Evolutionary conservation across 2,888 invertebrate species (phyloP).

Genomic region (Selenia dentaria): DNA sequence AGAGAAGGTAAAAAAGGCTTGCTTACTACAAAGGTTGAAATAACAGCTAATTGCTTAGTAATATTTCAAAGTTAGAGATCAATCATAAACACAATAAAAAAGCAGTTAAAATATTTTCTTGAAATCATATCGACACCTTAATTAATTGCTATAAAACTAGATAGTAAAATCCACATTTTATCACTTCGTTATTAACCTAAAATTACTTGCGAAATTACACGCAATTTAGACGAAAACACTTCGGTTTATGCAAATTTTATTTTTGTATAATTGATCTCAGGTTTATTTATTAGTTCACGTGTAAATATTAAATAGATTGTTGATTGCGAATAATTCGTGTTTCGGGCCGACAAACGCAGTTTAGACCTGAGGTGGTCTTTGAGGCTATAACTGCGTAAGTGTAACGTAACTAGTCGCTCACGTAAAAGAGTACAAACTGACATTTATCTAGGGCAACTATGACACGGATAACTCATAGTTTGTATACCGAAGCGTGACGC

Average conservation of each 20-base stretch:
- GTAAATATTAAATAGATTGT: conserved; percentile 48
- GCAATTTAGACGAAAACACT: conserved; percentile 56
- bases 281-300: conserved; percentile 62
- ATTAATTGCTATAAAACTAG: conserved; percentile 47
- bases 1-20: conserved; percentile 1
- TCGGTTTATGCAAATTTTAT: conserved; percentile 65
- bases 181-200: conserved; percentile 49
- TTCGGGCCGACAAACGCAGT: too few relatives aligned
- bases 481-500: too few relatives aligned
- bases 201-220: conserved; percentile 52
- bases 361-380: too few relatives aligned
- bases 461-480: too few relatives aligned
- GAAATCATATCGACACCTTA: conserved; percentile 45
- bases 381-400: too few relatives aligned
- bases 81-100: conserved; percentile 42
- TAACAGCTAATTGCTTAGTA: conserved; percentile 14
- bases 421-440: too few relatives aligned
- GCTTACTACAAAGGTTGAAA: conserved; percentile 1
- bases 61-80: conserved; percentile 20
- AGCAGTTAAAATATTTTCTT: conserved; percentile 46
- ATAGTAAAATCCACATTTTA: conserved; percentile 51
- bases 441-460: too few relatives aligned
- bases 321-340: neutral
- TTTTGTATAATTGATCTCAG: conserved; percentile 58
- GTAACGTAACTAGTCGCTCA: too few relatives aligned